phyloP scores from a whole-genome alignment of 23 tunicate genomes.

The Oikopleura vanhoeffeni region DNA sequence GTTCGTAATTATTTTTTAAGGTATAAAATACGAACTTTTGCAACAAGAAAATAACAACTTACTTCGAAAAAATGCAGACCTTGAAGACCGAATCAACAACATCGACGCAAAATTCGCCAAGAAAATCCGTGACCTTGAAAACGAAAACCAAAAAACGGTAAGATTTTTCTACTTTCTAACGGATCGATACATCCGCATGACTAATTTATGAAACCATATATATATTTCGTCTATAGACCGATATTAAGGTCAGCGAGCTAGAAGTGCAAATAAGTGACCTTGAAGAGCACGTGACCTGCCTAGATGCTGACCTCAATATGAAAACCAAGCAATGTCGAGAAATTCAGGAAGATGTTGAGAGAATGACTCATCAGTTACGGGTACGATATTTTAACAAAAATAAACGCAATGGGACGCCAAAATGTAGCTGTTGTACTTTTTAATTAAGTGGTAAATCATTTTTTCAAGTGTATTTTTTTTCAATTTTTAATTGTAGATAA shows the following conservation, averaged over 20 bases:
- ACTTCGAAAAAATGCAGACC: neutral
- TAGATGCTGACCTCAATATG: slow-evolving; percentile 1
- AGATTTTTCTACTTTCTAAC: too few species aligned
- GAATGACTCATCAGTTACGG: neutral
- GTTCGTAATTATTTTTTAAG: neutral
- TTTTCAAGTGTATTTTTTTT: too few species aligned
- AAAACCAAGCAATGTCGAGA: neutral
- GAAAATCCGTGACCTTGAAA: neutral
- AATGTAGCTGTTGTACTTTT: too few species aligned
- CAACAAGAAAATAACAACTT: neutral
- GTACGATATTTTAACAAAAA: too few species aligned
- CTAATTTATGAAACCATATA: neutral
- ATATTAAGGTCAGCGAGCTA: neutral
- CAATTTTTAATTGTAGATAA: too few species aligned
- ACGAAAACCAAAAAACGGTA: neutral
- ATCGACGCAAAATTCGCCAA: neutral
- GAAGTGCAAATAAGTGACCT: neutral
- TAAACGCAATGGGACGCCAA: too few species aligned
- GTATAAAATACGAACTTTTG: neutral
- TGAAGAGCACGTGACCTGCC: slow-evolving; percentile 7
- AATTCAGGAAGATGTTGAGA: neutral
- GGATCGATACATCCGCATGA: too few species aligned
- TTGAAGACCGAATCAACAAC: neutral
- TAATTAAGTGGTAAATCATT: too few species aligned
- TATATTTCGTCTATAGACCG: too few species aligned